Percentiles rank a stretch among this genome's conserved stretches.
phyloP scores from a whole-genome alignment of 2,888 invertebrate genomes.

The Mesoligia furuncula region DNA sequence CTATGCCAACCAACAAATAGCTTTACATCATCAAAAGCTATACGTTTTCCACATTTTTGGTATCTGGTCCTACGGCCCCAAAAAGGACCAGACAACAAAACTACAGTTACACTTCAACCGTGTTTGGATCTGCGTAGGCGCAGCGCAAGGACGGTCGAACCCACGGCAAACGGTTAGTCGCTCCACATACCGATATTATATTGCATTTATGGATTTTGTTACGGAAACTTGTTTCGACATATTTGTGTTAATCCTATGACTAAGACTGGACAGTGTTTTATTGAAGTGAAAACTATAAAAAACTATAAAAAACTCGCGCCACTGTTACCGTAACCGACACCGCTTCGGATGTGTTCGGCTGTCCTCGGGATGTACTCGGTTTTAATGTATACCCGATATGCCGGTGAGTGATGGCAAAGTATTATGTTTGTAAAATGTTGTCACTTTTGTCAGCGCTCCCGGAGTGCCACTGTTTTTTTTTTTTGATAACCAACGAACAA shows the following conservation, averaged over 20 bases:
- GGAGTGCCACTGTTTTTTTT: too few species aligned
- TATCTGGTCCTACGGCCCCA: constrained; percentile 19
- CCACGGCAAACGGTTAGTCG: constrained; percentile 65
- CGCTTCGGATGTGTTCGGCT: too few species aligned
- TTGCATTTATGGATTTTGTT: constrained; percentile 45
- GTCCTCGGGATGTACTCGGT: too few species aligned
- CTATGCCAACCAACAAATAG: not conserved
- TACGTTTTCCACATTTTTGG: not conserved
- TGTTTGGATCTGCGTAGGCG: constrained; percentile 64
- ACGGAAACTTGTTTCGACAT: constrained; percentile 52
- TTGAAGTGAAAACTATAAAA: not conserved
- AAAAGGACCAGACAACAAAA: constrained; percentile 36
- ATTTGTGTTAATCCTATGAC: constrained; percentile 36
- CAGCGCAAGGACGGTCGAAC: constrained; percentile 66
- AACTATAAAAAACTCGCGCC: too few species aligned
- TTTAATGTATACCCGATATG: too few species aligned
- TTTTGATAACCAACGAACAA: too few species aligned
- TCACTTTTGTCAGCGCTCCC: too few species aligned
- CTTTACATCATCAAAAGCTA: not conserved
- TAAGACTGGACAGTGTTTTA: constrained; percentile 1
- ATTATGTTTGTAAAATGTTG: too few species aligned
- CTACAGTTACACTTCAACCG: constrained; percentile 50
- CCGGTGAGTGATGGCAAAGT: too few species aligned
- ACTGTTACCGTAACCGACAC: too few species aligned
- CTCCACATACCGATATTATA: constrained; percentile 62